Evolutionary conservation across 2,888 invertebrate genomes (phyloP).

Genomic region (Xestobium rufovillosum): DNA sequence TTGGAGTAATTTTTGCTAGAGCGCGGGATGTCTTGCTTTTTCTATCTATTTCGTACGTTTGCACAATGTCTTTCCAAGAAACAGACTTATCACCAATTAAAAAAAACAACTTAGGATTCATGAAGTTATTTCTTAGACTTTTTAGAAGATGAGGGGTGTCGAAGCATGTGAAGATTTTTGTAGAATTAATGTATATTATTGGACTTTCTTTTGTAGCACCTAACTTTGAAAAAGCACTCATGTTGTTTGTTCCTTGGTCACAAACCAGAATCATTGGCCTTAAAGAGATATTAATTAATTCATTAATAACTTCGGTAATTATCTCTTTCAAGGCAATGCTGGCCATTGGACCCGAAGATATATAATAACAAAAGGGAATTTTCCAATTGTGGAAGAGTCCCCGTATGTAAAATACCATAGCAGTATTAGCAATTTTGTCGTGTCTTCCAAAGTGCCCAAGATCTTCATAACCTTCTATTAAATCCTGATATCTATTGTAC

Average conservation of each 20-base stretch:
- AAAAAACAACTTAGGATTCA: too few relatives aligned
- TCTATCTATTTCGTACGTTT: too few relatives aligned
- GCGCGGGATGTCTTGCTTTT: too few relatives aligned
- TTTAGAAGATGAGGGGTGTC: too few relatives aligned
- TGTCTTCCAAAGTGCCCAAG: constrained; percentile 16
- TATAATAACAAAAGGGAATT: constrained; percentile 17
- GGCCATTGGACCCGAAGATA: constrained; percentile 14
- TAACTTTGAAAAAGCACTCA: constrained; percentile 12
- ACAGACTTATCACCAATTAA: too few relatives aligned
- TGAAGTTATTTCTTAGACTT: too few relatives aligned
- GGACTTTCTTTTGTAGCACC: constrained; percentile 14
- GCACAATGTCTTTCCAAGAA: too few relatives aligned
- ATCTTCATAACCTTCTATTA: constrained; percentile 21
- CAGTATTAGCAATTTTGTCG: constrained; percentile 17
- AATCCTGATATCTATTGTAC: constrained; percentile 15
- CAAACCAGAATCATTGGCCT: constrained; percentile 14
- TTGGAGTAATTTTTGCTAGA: too few relatives aligned
- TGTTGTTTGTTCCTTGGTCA: constrained; percentile 17
- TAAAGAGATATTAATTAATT: constrained; percentile 9
- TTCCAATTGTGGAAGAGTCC: constrained; percentile 17
- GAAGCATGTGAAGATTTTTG: constrained; percentile 15
- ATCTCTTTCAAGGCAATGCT: constrained; percentile 11
- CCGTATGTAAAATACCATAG: constrained; percentile 14
- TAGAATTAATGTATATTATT: constrained; percentile 8
- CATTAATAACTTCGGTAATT: constrained; percentile 9